Percentiles rank a stretch among this genome's conserved stretches.
Conservation (phyloP, 2,888 invertebrate species). For the Leptopilina myrica region DNA sequence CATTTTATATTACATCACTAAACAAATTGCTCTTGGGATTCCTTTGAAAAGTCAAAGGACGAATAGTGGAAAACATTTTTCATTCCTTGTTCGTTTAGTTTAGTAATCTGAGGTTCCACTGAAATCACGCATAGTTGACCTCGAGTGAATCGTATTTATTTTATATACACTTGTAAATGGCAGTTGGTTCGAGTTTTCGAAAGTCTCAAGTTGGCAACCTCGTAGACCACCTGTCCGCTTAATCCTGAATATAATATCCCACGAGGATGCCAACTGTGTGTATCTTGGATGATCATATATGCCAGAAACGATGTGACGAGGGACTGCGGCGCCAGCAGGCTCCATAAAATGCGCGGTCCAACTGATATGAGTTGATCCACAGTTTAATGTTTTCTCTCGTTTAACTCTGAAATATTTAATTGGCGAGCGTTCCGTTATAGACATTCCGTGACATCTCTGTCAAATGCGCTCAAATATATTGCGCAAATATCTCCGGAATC, state of each 20-base stretch:
- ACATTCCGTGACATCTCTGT: slow-evolving; percentile 56
- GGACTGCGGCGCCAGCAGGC: slow-evolving; percentile 68
- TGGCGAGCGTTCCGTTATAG: slow-evolving; percentile 58
- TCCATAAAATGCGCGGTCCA: slow-evolving; percentile 64
- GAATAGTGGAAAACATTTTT: background rate
- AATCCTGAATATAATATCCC: slow-evolving; percentile 23
- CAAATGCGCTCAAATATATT: slow-evolving; percentile 17
- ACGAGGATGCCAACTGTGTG: slow-evolving; percentile 4
- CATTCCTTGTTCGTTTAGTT: too few species aligned
- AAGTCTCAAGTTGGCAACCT: slow-evolving; percentile 17
- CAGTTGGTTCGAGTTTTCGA: background rate
- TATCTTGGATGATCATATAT: slow-evolving; percentile 50
- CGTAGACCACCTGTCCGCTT: slow-evolving; percentile 32
- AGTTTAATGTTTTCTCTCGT: slow-evolving; percentile 62
- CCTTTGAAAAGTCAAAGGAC: background rate
- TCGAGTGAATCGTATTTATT: too few species aligned
- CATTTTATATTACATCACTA: background rate
- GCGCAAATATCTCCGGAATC: too few species aligned
- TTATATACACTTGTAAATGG: background rate
- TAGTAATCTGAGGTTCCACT: too few species aligned
- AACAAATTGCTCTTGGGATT: background rate
- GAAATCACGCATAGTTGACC: too few species aligned
- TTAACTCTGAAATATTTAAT: slow-evolving; percentile 59
- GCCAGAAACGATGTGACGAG: slow-evolving; percentile 55
- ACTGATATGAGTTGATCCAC: slow-evolving; percentile 58